A percentile compares a stretch with the other conserved stretches of the same genome.
phyloP scores from a whole-genome alignment of 2,888 invertebrate species.

The Osmoderma eremita region DNA sequence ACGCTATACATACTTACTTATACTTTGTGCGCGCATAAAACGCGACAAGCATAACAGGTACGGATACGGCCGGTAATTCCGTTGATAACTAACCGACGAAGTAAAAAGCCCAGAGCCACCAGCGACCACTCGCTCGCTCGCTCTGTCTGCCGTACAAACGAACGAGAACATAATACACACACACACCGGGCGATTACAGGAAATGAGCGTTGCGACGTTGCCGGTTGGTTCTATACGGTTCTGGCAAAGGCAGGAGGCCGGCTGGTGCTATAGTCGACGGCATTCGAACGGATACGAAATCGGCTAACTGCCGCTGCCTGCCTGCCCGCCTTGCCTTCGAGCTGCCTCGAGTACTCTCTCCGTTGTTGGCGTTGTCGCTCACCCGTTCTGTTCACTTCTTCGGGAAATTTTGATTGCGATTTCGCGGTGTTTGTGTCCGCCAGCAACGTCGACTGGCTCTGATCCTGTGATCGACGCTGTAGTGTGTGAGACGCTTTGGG shows the following conservation, averaged over 20 bases:
- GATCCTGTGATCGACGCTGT: no score
- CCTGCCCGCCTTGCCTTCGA: background rate
- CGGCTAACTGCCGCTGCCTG: background rate
- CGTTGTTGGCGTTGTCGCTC: background rate
- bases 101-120: constrained; percentile 41
- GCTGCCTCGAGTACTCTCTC: background rate
- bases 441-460: background rate
- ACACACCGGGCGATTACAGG: constrained; percentile 48
- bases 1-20: background rate
- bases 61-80: constrained; percentile 53
- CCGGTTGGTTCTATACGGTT: constrained; percentile 28
- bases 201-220: constrained; percentile 49
- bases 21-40: background rate
- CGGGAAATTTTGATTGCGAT: constrained; percentile 17
- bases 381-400: background rate
- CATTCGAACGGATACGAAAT: constrained; percentile 9
- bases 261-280: background rate
- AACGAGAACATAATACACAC: constrained; percentile 24
- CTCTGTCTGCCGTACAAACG: background rate
- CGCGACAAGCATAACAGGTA: constrained; percentile 47
- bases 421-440: constrained; percentile 4
- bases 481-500: constrained; percentile 8
- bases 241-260: background rate
- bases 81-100: constrained; percentile 48
- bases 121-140: no score